Percentiles rank a stretch among this genome's conserved stretches.
These are phyloP conservation scores for Mormyrops boulengeri DNA, from an alignment of 2,797 vertebrate genomes.

Conservation along the genomic window DNA sequence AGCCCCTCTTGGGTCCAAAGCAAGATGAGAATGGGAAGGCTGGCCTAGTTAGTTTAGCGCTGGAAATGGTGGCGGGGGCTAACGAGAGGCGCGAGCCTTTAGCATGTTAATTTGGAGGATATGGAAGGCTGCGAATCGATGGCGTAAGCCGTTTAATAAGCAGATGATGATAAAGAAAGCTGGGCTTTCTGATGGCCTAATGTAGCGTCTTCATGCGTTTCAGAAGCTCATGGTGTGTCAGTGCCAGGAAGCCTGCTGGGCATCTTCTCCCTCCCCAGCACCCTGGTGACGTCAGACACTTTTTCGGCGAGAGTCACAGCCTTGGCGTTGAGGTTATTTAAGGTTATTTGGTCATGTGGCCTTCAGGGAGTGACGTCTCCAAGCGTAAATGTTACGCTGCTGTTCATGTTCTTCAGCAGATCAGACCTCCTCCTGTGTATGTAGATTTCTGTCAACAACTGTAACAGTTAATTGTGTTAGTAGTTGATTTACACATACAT, in stretches of 20 bases:
- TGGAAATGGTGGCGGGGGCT: background rate
- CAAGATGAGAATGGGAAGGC: background rate
- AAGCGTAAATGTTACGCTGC: no score
- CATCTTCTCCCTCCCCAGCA: background rate
- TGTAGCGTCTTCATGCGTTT: background rate
- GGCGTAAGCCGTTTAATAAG: background rate
- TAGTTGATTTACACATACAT: background rate
- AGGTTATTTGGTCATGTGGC: background rate
- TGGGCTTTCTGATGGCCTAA: background rate
- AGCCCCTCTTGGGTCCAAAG: background rate
- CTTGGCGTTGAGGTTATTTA: background rate
- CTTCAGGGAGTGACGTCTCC: background rate
- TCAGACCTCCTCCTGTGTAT: background rate
- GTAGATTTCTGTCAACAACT: background rate
- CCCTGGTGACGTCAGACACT: background rate
- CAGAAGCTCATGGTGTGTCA: background rate
- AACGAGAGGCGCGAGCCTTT: background rate
- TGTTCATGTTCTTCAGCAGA: background rate
- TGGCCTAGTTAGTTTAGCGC: background rate
- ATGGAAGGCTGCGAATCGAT: background rate
- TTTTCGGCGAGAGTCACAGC: background rate
- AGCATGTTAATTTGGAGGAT: background rate
- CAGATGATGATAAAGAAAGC: background rate
- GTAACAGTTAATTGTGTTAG: background rate
- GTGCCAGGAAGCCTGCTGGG: background rate